Conservation (phyloP, 1,140 invertebrate genomes). For the Drosophila miranda region DNA sequence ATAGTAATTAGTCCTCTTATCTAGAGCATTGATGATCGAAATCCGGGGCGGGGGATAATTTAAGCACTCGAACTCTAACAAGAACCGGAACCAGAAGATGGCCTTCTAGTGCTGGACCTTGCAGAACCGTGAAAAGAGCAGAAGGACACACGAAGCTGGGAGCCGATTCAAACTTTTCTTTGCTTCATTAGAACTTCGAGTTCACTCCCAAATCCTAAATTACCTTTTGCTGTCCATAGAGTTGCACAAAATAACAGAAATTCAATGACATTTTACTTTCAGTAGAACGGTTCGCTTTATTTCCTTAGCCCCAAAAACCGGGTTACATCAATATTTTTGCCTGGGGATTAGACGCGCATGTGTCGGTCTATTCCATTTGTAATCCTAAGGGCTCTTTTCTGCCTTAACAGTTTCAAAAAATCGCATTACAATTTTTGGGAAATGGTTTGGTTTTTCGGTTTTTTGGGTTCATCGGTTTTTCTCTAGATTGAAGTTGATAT, state of each 20-base stretch:
- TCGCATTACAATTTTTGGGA: conserved; percentile 26
- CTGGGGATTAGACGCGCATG: conserved; percentile 5
- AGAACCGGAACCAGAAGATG: too few relatives aligned
- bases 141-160: too few relatives aligned
- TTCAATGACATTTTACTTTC: conserved; percentile 39
- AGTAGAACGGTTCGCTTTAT: conserved; percentile 68
- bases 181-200: too few relatives aligned
- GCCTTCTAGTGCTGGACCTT: too few relatives aligned
- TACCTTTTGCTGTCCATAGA: too few relatives aligned
- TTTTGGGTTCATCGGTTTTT: background rate
- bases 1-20: too few relatives aligned
- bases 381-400: conserved; percentile 29
- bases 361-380: background rate
- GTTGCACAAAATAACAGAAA: background rate
- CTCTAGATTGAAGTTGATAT: conserved; percentile 51
- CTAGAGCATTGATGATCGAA: too few relatives aligned
- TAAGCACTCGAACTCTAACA: too few relatives aligned
- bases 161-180: too few relatives aligned
- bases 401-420: conserved; percentile 32
- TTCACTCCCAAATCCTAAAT: background rate
- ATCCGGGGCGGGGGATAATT: too few relatives aligned
- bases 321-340: conserved; percentile 30
- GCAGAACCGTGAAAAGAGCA: too few relatives aligned
- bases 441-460: conserved; percentile 15
- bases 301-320: conserved; percentile 63